Percentiles rank a stretch among this genome's conserved stretches.
phyloP scores from a whole-genome alignment of 2,113 vertebrate genomes.

The Podocnemis expansa region DNA sequence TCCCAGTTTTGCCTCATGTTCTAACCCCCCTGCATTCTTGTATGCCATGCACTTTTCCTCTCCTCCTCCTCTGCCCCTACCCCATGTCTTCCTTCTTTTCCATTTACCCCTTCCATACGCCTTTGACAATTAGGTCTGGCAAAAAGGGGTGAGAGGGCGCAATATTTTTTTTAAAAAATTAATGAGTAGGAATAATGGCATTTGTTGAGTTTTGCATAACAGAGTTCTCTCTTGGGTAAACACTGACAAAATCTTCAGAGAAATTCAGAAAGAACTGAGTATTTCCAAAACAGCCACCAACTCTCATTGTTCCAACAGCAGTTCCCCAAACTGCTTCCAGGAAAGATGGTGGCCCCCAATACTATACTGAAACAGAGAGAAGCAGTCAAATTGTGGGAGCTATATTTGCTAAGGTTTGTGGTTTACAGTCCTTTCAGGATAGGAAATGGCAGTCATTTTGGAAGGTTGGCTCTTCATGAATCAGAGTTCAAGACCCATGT shows the following conservation, averaged over 20 bases:
- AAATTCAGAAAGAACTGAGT: not conserved
- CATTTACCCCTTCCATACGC: not conserved
- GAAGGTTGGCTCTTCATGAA: not conserved
- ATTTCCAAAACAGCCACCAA: not conserved
- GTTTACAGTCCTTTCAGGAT: not conserved
- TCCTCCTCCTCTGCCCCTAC: not conserved
- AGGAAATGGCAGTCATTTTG: accelerated
- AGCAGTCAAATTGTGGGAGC: not conserved
- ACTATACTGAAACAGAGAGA: not conserved
- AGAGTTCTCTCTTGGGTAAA: not conserved
- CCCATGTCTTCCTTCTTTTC: no score
- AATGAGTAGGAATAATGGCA: not conserved
- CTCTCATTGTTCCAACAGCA: not conserved
- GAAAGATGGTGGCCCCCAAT: not conserved
- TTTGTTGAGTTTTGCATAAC: not conserved
- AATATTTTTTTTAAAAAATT: not conserved
- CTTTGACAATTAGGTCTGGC: not conserved
- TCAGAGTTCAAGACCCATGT: no score
- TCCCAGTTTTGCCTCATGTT: not conserved
- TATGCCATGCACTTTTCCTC: not conserved
- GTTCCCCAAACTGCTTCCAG: not conserved
- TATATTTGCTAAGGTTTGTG: not conserved
- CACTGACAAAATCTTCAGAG: not conserved
- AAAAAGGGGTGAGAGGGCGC: no score
- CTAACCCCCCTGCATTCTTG: accelerated